phyloP scores from a whole-genome alignment of 2,797 vertebrate species.

The Tinamus major region DNA sequence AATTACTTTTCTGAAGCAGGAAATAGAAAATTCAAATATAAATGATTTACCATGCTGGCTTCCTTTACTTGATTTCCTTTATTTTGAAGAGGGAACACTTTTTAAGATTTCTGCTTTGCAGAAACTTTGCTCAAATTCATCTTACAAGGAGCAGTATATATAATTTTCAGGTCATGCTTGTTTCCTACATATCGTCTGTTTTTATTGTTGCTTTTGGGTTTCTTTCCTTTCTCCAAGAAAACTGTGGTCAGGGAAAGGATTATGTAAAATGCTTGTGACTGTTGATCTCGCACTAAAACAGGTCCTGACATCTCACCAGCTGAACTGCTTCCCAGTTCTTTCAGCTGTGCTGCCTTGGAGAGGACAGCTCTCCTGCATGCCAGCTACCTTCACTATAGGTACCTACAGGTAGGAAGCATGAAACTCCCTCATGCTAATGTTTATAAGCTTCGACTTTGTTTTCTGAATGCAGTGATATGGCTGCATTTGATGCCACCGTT shows the following conservation, averaged over 20 bases:
- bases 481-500: neutral
- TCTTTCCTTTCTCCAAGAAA: neutral
- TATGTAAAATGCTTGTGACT: neutral
- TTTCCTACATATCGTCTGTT: neutral
- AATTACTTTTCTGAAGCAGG: neutral
- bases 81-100: neutral
- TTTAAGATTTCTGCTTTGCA: neutral
- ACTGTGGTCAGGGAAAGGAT: neutral
- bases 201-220: neutral
- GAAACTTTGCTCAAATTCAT: neutral
- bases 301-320: neutral
- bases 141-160: neutral
- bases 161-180: neutral
- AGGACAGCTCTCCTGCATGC: neutral
- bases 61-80: neutral
- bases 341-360: neutral
- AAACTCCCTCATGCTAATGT: neutral
- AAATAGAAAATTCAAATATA: neutral
- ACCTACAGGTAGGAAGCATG: neutral
- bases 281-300: neutral
- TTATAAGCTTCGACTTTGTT: neutral
- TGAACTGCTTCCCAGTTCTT: neutral
- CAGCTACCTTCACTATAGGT: accelerated
- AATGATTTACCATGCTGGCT: neutral
- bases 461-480: neutral